Evolutionary conservation across 2,888 invertebrate genomes (phyloP), one percentile per base, ranked within the genome.

Genomic region (Volucella inanis): DNA sequence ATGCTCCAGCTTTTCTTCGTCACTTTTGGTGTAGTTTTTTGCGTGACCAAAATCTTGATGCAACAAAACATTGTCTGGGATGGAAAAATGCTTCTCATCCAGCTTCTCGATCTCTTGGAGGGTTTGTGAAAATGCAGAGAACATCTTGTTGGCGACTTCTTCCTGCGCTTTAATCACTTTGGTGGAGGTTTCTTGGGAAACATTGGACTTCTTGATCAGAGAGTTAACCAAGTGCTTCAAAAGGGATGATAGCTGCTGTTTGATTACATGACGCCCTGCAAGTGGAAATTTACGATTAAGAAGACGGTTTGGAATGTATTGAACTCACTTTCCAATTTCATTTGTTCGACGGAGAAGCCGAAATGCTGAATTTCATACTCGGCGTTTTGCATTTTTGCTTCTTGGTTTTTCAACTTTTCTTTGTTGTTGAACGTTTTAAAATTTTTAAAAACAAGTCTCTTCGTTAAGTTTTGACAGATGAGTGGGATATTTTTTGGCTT

Each of bases 51-150:
- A 87, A 57, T 91, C 90, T 4, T 89, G 88, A 0, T 88, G 87
- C 8, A 89, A 86, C 4, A 91, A 72, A 6, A 91, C 89, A 88
- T 91, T 88, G 2, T 89, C 84, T 0, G 91, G 92, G 39, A 91
- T 88, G 0, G 87, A 83, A 67, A 91, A 91, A 67, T 88, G 84
- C 12, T 88, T 87, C 15, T 86, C 87, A 75, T 91, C 90, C 38
- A 90, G 55, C 3, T 88, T 70, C 3, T 88, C 82, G 1, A 90
- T 82, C 0, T 14, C 18, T 10, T 85, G 57, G 0, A 91, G 75
- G 4, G 87, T 88, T 2, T 61, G 22, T 4, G 85, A 78, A 52
- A 90, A 89, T 2, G 88, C 67, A 0, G 75, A 55, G 41, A 86
- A 77, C 57, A 91, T 89, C 4, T 88, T 87, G 2, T 84, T n/a